Percentiles rank a stretch among this genome's conserved stretches.
These are phyloP conservation scores for Trachelus stipa DNA, from an alignment of 2,888 invertebrate species.

Conservation along the genomic window DNA sequence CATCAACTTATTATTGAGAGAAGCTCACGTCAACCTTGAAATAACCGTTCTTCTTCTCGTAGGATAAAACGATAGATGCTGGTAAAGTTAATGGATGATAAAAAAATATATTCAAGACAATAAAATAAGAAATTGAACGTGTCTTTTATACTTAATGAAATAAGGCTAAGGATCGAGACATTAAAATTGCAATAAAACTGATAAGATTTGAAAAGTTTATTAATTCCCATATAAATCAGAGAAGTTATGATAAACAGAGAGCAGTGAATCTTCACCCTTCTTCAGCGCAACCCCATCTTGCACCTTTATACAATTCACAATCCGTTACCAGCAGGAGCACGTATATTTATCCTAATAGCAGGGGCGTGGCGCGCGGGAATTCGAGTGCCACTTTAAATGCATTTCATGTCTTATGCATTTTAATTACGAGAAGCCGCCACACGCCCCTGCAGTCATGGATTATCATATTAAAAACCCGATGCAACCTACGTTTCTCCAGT, in stretches of 20 bases:
- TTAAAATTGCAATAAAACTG: background rate
- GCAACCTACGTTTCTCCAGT: background rate
- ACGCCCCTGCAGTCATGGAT: conserved; percentile 3
- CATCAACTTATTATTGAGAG: too few species aligned
- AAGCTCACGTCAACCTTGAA: background rate
- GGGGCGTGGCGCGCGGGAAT: background rate
- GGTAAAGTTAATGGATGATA: background rate
- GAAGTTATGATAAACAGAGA: background rate
- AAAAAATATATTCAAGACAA: background rate
- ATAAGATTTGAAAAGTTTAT: background rate
- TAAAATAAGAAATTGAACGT: background rate
- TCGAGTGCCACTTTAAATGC: conserved; percentile 15
- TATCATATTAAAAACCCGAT: conserved; percentile 17
- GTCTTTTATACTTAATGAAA: background rate
- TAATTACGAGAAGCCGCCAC: conserved; percentile 16
- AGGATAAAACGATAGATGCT: background rate
- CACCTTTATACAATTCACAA: background rate
- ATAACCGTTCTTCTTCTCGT: background rate
- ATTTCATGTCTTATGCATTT: conserved; percentile 24
- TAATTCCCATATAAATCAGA: background rate
- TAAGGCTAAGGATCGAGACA: background rate
- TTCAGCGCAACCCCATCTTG: background rate
- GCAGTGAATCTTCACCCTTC: background rate
- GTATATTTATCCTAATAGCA: background rate
- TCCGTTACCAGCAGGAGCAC: background rate